A percentile compares a stretch with the other conserved stretches of the same genome.
These are phyloP conservation scores for Agapornis canus DNA, from an alignment of 2,797 vertebrate genomes.

Conservation along the genomic window DNA sequence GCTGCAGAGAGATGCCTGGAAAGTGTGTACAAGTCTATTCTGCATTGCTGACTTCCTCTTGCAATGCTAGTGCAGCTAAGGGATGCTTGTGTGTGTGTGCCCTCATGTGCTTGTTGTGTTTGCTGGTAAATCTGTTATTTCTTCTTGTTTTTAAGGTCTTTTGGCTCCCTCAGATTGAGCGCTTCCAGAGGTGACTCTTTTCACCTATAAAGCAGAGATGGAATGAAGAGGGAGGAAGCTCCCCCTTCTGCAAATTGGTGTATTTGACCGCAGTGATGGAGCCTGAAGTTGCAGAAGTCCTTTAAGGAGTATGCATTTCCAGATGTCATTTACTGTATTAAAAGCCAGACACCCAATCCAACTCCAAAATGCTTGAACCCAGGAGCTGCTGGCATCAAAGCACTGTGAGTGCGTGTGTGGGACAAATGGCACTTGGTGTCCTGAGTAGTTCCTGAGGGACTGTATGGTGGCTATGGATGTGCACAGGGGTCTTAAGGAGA, in stretches of 20 bases:
- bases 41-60: neutral
- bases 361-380: fast-evolving
- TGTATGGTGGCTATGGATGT: fast-evolving
- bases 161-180: neutral
- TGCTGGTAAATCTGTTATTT: neutral
- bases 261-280: neutral
- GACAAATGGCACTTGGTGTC: neutral
- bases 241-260: neutral
- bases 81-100: neutral
- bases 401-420: neutral
- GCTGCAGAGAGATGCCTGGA: neutral
- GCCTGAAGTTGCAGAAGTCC: neutral
- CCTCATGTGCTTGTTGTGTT: too few species aligned
- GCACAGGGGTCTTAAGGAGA: neutral
- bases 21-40: neutral
- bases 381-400: neutral
- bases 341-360: neutral
- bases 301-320: neutral
- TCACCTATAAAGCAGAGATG: fast-evolving
- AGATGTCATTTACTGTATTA: neutral
- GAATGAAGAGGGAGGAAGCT: neutral
- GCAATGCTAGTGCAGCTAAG: neutral
- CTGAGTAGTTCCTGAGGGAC: neutral
- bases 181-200: neutral
- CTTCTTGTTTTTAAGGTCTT: neutral